Percentiles rank a stretch among this genome's conserved stretches.
phyloP scores from a whole-genome alignment of 2,113 vertebrate species.

The Aphelocoma coerulescens region DNA sequence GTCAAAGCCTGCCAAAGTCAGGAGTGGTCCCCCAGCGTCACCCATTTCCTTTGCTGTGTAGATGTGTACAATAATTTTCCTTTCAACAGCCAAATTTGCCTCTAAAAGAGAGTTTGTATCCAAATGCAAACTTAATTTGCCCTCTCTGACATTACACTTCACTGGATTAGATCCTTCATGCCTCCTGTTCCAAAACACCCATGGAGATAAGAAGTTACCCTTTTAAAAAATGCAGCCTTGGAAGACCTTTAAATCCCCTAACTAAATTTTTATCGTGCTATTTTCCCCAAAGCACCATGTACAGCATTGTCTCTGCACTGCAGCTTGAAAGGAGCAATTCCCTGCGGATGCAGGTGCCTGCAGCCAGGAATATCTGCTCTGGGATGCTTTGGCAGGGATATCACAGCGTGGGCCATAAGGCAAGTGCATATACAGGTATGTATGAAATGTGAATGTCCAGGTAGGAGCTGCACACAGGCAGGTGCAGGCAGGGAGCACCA shows the following conservation, averaged over 20 bases:
- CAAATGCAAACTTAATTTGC: not conserved
- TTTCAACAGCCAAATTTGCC: not conserved
- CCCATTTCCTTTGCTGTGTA: not conserved
- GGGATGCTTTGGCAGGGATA: not conserved
- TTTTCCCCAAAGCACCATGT: slow-evolving; percentile 1
- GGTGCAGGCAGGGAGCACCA: not conserved
- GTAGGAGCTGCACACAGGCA: not conserved
- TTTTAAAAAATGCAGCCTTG: not conserved
- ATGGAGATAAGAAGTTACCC: not conserved
- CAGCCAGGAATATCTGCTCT: not conserved
- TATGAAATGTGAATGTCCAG: not conserved
- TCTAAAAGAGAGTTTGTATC: not conserved
- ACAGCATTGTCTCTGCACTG: not conserved
- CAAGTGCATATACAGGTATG: accelerated
- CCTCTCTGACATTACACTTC: not conserved
- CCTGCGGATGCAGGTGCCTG: not conserved
- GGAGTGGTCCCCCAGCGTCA: accelerated
- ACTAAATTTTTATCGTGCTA: not conserved
- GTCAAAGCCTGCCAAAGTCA: not conserved
- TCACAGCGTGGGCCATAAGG: not conserved
- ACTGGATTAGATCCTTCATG: not conserved
- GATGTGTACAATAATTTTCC: not conserved
- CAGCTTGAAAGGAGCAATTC: not conserved
- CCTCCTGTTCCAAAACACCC: not conserved
- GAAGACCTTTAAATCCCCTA: slow-evolving; percentile 10